These are phyloP conservation scores for Adrianichthys oophorus DNA, from an alignment of 2,797 vertebrate species.

Conservation along the genomic window DNA sequence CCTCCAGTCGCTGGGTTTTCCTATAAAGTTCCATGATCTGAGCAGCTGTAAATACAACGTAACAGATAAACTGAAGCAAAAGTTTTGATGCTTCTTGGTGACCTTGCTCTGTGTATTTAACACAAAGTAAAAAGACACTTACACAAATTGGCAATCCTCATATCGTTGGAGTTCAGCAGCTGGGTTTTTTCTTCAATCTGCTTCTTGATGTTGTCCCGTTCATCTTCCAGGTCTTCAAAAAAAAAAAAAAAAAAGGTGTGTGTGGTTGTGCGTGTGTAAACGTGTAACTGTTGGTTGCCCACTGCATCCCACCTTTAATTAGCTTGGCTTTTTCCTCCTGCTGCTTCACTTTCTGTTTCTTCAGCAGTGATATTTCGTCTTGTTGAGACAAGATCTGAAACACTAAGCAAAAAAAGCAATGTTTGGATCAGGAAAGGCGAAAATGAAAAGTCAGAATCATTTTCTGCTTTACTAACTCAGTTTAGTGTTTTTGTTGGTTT, in stretches of 20 bases:
- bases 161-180: not conserved
- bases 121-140: conserved; percentile 5
- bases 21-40: conserved; percentile 39
- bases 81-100: not conserved
- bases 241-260: not conserved
- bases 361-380: conserved; percentile 32
- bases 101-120: no score
- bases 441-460: not conserved
- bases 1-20: conserved; percentile 29
- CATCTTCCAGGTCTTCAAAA: conserved; percentile 43
- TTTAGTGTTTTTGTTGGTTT: conserved; percentile 39
- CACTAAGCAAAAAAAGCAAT: conserved; percentile 21
- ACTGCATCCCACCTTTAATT: conserved; percentile 33
- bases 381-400: conserved; percentile 32
- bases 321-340: not conserved
- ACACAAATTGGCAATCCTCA: conserved; percentile 30
- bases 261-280: no score
- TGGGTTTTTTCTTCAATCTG: conserved; percentile 33
- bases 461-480: conserved; percentile 35
- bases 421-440: not conserved
- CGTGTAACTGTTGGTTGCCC: no score
- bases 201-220: conserved; percentile 25
- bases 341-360: conserved; percentile 5
- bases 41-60: conserved; percentile 22
- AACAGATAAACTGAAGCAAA: not conserved